Conservation (phyloP, 2,797 vertebrate genomes). For the Intellagama lesueurii region DNA sequence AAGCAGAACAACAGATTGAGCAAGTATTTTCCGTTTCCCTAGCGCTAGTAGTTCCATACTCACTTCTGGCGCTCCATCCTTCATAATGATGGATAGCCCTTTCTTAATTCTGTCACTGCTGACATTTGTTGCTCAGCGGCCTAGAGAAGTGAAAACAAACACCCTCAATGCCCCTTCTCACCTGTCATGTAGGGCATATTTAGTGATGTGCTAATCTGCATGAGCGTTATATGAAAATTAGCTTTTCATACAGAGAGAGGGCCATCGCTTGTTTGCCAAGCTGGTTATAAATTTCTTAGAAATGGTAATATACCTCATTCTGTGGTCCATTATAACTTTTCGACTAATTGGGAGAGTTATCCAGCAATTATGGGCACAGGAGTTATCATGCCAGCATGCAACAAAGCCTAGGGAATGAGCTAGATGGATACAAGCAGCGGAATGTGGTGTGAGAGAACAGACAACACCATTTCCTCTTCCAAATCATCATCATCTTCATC, state of each 20-base stretch:
- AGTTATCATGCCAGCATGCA: background rate
- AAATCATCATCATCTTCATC: too few relatives aligned
- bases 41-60: background rate
- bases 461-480: background rate
- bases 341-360: background rate
- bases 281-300: slow-evolving; percentile 3
- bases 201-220: slow-evolving; percentile 5
- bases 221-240: background rate
- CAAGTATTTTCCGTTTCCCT: too few relatives aligned
- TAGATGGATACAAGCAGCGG: background rate
- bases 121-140: background rate
- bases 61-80: background rate
- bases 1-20: too few relatives aligned
- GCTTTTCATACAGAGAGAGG: background rate
- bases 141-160: slow-evolving; percentile 6
- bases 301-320: slow-evolving; percentile 11
- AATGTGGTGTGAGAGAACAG: background rate
- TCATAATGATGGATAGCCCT: slow-evolving; percentile 24
- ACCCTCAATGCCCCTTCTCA: background rate
- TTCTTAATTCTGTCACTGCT: slow-evolving; percentile 3
- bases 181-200: background rate
- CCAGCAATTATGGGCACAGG: background rate
- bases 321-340: background rate
- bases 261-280: background rate
- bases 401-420: background rate